Conservation (phyloP, 2,113 vertebrate species). For the Illadopsis cleaveri region DNA sequence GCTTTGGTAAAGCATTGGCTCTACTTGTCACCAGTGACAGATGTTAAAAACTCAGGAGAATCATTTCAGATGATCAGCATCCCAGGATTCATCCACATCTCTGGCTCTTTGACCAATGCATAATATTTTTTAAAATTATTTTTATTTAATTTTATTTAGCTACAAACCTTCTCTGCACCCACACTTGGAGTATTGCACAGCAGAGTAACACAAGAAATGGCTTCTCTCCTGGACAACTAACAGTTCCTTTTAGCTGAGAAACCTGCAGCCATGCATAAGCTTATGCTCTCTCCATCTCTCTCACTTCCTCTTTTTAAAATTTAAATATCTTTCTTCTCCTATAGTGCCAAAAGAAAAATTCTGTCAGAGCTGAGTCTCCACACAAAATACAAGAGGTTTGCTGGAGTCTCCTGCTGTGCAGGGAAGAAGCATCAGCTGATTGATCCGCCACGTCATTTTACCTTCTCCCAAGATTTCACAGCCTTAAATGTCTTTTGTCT, state of each 20-base stretch:
- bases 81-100: background rate
- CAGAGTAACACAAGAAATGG: background rate
- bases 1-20: background rate
- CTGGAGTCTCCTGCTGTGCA: conserved; percentile 47
- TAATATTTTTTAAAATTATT: accelerated
- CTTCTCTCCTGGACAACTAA: background rate
- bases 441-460: conserved; percentile 31
- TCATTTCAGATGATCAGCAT: background rate
- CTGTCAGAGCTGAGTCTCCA: background rate
- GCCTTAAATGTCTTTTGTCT: conserved; percentile 25
- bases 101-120: background rate
- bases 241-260: background rate
- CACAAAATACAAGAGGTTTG: conserved; percentile 20
- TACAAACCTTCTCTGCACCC: background rate
- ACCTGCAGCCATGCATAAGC: background rate
- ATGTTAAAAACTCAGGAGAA: background rate
- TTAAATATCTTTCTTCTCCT: conserved; percentile 21
- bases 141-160: background rate
- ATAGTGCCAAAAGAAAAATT: conserved; percentile 35
- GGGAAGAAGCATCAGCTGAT: conserved; percentile 37
- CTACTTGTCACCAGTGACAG: background rate
- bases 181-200: background rate
- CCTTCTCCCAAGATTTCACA: conserved; percentile 31
- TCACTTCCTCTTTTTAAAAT: background rate
- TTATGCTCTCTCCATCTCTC: background rate